Conservation (phyloP, 2,797 vertebrate genomes). For the Oceanodroma leucorhoa region DNA sequence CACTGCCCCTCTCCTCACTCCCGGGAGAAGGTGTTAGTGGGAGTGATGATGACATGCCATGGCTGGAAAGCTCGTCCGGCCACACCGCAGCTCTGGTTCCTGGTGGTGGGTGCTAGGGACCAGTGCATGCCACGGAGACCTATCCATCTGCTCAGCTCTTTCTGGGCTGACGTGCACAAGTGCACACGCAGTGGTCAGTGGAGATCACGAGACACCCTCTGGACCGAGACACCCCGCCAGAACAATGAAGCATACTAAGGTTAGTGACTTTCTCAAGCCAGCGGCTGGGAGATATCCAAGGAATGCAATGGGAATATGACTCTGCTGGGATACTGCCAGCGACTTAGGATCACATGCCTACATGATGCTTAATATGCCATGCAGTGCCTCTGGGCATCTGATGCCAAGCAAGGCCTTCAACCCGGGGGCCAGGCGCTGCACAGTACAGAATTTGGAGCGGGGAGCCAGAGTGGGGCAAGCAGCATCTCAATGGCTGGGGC, state of each 20-base stretch:
- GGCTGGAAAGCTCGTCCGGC: neutral
- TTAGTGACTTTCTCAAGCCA: slow-evolving; percentile 63
- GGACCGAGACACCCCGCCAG: neutral
- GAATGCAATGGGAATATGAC: slow-evolving; percentile 64
- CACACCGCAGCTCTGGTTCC: neutral
- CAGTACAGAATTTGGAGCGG: neutral
- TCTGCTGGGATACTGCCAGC: slow-evolving; percentile 54
- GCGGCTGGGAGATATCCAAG: slow-evolving; percentile 61
- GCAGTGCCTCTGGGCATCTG: slow-evolving; percentile 15
- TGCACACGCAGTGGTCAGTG: neutral
- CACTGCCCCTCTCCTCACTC: neutral
- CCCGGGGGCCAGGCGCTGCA: neutral
- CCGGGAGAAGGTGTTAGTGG: neutral
- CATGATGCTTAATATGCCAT: slow-evolving; percentile 42
- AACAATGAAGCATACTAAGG: slow-evolving; percentile 47
- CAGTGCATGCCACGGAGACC: neutral
- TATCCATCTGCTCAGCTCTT: neutral
- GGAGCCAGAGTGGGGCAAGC: neutral
- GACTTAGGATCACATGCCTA: slow-evolving; percentile 44
- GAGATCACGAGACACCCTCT: slow-evolving; percentile 32
- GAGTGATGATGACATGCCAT: neutral
- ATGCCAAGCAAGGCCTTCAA: neutral
- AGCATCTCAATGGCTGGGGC: neutral
- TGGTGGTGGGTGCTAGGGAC: neutral
- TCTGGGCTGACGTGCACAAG: neutral